Base-by-base conservation (phyloP, 2,888 invertebrate species). In the Dicyrtoma fusca region DNA sequence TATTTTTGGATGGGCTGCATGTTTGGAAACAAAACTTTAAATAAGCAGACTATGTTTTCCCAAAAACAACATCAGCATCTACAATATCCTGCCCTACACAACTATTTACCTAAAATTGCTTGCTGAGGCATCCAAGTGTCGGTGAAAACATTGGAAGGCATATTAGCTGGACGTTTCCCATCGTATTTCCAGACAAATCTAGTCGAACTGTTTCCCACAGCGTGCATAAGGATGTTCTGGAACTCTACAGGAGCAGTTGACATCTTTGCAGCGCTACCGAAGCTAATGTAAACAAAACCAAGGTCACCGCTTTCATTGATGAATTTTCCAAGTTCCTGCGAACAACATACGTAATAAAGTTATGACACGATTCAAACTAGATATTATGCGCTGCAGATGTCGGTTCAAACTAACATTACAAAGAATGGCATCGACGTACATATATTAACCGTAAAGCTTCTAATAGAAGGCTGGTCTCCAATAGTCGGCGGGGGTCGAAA, bases 1-100 rank as follows among this genome's bases (percentile, higher is more conserved):
- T 0, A 87, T 83, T 71, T 87, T 87, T 1, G 84, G 84, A 82
- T 89, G 88, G 1, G 85, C 87, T 86, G 78, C 57, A n/a, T n/a
- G n/a, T n/a, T n/a, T n/a, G n/a, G n/a, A n/a, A n/a, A n/a, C n/a
- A n/a, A n/a, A n/a, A n/a, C n/a, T n/a, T n/a, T n/a, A n/a, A n/a
- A n/a, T n/a, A n/a, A n/a, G n/a, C n/a, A n/a, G n/a, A n/a, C n/a
- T n/a, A n/a, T n/a, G n/a, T n/a, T n/a, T n/a, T n/a, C n/a, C n/a
- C n/a, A n/a, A n/a, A n/a, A n/a, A n/a, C n/a, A n/a, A n/a, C n/a
- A n/a, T n/a, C n/a, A n/a, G n/a, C n/a, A n/a, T n/a, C n/a, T n/a
- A n/a, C n/a, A n/a, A n/a, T n/a, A n/a, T n/a, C n/a, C n/a, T n/a
- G n/a, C n/a, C n/a, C n/a, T n/a, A n/a, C n/a, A n/a, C n/a, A n/a